Evolutionary conservation across 2,113 vertebrate species (phyloP), one percentile per base, ranked within the genome.

Genomic region (Nothoprocta perdicaria): DNA sequence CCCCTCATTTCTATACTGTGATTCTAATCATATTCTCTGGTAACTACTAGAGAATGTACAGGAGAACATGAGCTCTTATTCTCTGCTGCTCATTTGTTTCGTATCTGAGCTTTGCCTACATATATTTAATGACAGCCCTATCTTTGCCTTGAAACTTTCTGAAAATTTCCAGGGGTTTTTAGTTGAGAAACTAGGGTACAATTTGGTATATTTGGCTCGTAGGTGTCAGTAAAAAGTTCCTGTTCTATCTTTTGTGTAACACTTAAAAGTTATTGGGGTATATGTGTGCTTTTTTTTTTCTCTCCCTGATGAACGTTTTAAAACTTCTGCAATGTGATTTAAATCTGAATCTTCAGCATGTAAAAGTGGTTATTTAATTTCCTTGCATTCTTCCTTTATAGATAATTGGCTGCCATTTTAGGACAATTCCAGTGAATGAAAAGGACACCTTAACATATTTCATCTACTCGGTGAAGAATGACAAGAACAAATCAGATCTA

Each of bases 401-500:
- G 98, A 98, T 98, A 96, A 98, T 98, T 96, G 98, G 98, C 96
- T 98, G 98, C 96, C 98, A 98, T 90, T 98, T 98, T 95, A 97
- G 98, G 93, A 98, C 98, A 93, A 98, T 98, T 95, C 98, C 98
- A 88, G 98, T 98, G 96, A 98, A 98, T 90, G 98, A 98, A 96
- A 98, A 98, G 96, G 98, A 98, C 96, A 98, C 98, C 95, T 97
- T 98, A 97, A 98, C 98, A 14, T 98, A 98, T 96, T 98, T 98
- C 97, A 98, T 98, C 97, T 98, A 98, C 96, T 98, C 97, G 1
- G 98, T 98, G 95, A 98, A 98, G 97, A 98, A 98, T 81, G 98
- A 98, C 92, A 98, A 98, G 97, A 98, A 97, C 97, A 98, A 98
- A 86, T 61, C 97, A 81, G 98, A 98, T 90, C 97, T 98, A 96